Percentiles rank a stretch among this genome's conserved stretches.
phyloP scores from a whole-genome alignment of 1,140 invertebrate genomes.

The Saxidomus purpurata region DNA sequence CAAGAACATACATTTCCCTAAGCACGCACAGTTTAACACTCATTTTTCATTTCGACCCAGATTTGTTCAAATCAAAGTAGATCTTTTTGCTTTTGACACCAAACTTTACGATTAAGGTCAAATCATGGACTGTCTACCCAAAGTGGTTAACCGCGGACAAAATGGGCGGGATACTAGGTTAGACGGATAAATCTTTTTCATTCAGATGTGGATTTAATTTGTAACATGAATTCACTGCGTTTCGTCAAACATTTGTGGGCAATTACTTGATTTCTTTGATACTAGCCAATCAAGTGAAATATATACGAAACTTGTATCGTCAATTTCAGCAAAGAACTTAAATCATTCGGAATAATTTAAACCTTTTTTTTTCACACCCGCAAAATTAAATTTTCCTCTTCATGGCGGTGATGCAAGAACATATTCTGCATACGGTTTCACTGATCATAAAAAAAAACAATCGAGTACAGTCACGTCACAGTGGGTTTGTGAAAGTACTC shows the following conservation, averaged over 20 bases:
- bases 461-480: not conserved
- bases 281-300: conserved; percentile 7
- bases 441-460: not conserved
- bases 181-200: not conserved
- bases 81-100: too few species aligned
- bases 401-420: not conserved
- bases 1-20: too few species aligned
- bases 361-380: conserved; percentile 16
- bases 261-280: not conserved
- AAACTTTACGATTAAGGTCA: too few species aligned
- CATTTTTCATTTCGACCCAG: too few species aligned
- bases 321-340: conserved; percentile 3
- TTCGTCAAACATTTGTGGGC: not conserved
- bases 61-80: too few species aligned
- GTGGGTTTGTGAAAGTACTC: conserved; percentile 5
- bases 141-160: not conserved
- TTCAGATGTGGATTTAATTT: not conserved
- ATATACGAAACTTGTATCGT: not conserved
- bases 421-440: not conserved
- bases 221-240: conserved; percentile 1
- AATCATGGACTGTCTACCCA: not conserved
- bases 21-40: too few species aligned
- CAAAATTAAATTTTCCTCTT: conserved; percentile 10
- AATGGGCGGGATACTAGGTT: not conserved
- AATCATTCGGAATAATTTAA: conserved; percentile 11